Percentiles rank a stretch among this genome's conserved stretches.
Evolutionary conservation across 2,888 invertebrate genomes (phyloP).

Genomic region (Lysandra bellargus): DNA sequence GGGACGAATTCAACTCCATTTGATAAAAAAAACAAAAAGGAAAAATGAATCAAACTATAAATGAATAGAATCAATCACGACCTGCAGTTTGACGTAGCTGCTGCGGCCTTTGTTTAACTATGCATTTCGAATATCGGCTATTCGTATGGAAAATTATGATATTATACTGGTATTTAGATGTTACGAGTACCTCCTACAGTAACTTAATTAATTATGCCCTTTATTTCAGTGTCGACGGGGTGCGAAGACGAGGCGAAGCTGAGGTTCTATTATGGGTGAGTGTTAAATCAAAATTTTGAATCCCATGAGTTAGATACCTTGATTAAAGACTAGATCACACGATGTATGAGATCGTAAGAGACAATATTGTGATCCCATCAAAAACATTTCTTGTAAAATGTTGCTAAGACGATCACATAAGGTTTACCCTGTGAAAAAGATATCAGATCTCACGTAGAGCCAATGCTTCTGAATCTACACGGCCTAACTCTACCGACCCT

Average conservation of each 20-base stretch:
- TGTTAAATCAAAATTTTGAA: background rate
- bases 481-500: no score
- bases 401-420: no score
- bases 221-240: conserved; percentile 49
- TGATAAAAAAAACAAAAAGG: background rate
- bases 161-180: background rate
- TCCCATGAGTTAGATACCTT: no score
- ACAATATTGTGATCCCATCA: no score
- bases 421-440: no score
- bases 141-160: background rate
- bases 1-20: background rate
- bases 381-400: no score
- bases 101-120: background rate
- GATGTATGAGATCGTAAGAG: no score
- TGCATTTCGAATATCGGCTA: background rate
- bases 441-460: no score
- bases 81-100: background rate
- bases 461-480: no score
- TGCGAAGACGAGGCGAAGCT: conserved; percentile 53
- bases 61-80: background rate
- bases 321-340: no score
- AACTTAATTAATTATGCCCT: no score
- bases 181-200: background rate
- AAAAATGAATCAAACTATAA: background rate
- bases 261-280: conserved; percentile 48